Percentiles rank a stretch among this genome's conserved stretches.
Evolutionary conservation across 2,888 invertebrate genomes (phyloP).

Genomic region (Xylota segnis): DNA sequence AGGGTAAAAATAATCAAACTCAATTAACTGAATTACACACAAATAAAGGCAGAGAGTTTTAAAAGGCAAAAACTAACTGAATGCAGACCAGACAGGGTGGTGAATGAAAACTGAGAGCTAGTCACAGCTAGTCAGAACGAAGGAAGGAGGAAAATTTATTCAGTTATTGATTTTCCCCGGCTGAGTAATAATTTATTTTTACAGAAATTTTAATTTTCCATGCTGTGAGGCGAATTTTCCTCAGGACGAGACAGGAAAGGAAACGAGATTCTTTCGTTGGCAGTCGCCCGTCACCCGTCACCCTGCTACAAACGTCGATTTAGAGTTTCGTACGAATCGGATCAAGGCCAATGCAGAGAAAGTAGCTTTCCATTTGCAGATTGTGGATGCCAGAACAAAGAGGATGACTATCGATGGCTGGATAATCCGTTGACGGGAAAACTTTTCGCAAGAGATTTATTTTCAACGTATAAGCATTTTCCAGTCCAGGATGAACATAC

Average conservation of each 20-base stretch:
- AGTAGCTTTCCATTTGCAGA: conserved; percentile 15
- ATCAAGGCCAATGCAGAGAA: conserved; percentile 71
- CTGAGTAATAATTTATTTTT: conserved; percentile 30
- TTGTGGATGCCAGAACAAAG: conserved; percentile 21
- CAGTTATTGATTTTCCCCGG: conserved; percentile 62
- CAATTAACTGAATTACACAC: conserved; percentile 69
- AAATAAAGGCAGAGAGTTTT: conserved; percentile 35
- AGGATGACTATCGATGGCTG: background rate
- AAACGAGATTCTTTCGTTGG: background rate
- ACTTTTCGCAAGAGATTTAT: background rate
- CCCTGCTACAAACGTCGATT: conserved; percentile 27
- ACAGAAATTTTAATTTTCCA: conserved; percentile 12
- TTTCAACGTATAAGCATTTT: background rate
- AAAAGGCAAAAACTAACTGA: conserved; percentile 23
- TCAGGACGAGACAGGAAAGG: conserved; percentile 21
- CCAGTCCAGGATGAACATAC: background rate
- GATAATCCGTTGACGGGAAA: background rate
- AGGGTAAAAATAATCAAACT: conserved; percentile 74
- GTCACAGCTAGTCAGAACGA: conserved; percentile 6
- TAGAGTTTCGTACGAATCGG: conserved; percentile 47
- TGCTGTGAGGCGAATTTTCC: conserved; percentile 10
- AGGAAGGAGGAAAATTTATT: conserved; percentile 28
- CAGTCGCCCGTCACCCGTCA: too few species aligned
- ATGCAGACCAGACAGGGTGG: conserved; percentile 24
- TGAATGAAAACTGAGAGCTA: conserved; percentile 14